Evolutionary conservation across 2,888 invertebrate species (phyloP).

Genomic region (Microdon myrmicae): DNA sequence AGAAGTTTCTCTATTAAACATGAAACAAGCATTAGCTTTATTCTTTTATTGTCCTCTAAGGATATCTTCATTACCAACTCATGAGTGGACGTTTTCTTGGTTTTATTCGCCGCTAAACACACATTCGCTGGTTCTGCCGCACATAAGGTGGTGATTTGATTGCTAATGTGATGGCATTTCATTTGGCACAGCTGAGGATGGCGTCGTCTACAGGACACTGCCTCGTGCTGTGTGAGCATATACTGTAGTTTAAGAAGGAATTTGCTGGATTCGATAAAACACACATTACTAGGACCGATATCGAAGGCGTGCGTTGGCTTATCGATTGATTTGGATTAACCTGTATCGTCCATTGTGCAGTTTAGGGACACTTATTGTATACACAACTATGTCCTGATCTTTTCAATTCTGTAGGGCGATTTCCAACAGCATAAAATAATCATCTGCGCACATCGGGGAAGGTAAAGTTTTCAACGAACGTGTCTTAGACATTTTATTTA

Average conservation of each 20-base stretch:
- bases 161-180: slow-evolving; percentile 55
- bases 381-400: slow-evolving; percentile 34
- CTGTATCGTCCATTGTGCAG: slow-evolving; percentile 33
- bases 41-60: slow-evolving; percentile 55
- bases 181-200: slow-evolving; percentile 21
- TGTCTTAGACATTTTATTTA: too few relatives aligned
- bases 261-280: slow-evolving; percentile 7
- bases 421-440: slow-evolving; percentile 33
- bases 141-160: slow-evolving; percentile 56
- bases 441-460: too few relatives aligned
- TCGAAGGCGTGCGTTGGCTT: slow-evolving; percentile 11
- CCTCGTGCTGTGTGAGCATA: slow-evolving; percentile 23
- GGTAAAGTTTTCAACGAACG: too few relatives aligned
- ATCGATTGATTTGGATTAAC: slow-evolving; percentile 41
- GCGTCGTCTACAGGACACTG: slow-evolving; percentile 15
- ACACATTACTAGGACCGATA: slow-evolving; percentile 30
- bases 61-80: slow-evolving; percentile 55
- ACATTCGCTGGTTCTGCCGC: slow-evolving; percentile 28
- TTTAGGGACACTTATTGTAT: slow-evolving; percentile 33
- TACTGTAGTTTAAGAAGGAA: slow-evolving; percentile 9
- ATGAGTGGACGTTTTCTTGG: slow-evolving; percentile 48
- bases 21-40: slow-evolving; percentile 54
- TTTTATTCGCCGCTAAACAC: slow-evolving; percentile 38
- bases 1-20: slow-evolving; percentile 55
- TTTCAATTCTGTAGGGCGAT: slow-evolving; percentile 44